Evolutionary conservation across 2,888 invertebrate species (phyloP).

Genomic region (Axea sp.): DNA sequence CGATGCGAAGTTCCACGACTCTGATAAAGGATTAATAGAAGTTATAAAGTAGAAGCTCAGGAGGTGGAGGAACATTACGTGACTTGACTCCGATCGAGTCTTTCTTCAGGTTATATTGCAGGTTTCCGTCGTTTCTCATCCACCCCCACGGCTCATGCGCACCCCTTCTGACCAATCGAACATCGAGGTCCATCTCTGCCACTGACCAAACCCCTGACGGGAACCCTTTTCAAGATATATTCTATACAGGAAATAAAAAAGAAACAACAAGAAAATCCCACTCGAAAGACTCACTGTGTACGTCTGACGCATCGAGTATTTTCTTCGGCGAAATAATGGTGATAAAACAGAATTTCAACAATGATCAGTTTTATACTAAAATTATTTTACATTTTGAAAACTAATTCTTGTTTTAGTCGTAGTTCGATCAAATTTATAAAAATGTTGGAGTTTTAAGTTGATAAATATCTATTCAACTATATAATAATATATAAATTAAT

Average conservation of each 20-base stretch:
- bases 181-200: slow-evolving; percentile 78
- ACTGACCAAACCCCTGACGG: slow-evolving; percentile 76
- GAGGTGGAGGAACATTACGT: slow-evolving; percentile 79
- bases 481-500: no score
- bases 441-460: no score
- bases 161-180: slow-evolving; percentile 79
- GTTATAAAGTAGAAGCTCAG: slow-evolving; percentile 79
- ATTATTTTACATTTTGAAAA: slow-evolving; percentile 6
- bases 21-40: slow-evolving; percentile 79
- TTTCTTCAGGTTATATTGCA: slow-evolving; percentile 79
- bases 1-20: slow-evolving; percentile 67
- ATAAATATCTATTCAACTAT: no score
- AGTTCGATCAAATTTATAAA: no score
- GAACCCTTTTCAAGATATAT: slow-evolving; percentile 71
- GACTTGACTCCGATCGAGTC: slow-evolving; percentile 79
- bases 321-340: slow-evolving; percentile 50
- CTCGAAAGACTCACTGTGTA: slow-evolving; percentile 53
- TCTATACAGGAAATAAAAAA: slow-evolving; percentile 71
- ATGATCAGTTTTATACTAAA: slow-evolving; percentile 19
- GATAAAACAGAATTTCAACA: slow-evolving; percentile 35
- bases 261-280: slow-evolving; percentile 63
- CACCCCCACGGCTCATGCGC: slow-evolving; percentile 77
- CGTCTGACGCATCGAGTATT: slow-evolving; percentile 58
- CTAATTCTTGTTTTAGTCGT: no score
- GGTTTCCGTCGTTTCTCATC: slow-evolving; percentile 79